These are phyloP conservation scores for Ctenosaura bakeri DNA, from an alignment of 2,797 vertebrate genomes.

Conservation along the genomic window DNA sequence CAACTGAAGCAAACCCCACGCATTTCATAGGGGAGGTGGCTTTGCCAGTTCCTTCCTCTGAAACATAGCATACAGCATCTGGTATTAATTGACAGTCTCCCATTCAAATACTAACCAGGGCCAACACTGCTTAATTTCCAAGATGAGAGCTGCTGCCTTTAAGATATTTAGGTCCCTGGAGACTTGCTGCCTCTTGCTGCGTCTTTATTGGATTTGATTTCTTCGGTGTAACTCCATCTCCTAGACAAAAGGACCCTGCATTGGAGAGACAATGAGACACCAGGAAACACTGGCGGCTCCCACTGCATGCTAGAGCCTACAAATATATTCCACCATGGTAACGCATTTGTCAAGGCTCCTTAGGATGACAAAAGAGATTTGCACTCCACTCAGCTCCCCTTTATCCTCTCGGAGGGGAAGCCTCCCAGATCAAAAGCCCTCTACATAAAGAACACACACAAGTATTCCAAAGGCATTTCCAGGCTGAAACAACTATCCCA, in stretches of 20 bases:
- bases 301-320: constrained; percentile 75
- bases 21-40: too few relatives aligned
- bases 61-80: too few relatives aligned
- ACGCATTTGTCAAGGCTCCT: constrained; percentile 68
- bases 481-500: constrained; percentile 42
- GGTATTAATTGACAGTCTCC: too few relatives aligned
- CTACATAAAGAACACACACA: neutral
- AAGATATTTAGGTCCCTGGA: too few relatives aligned
- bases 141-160: too few relatives aligned
- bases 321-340: constrained; percentile 67
- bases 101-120: too few relatives aligned
- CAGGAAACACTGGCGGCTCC: constrained; percentile 66
- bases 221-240: constrained; percentile 50
- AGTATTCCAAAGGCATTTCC: neutral
- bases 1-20: too few relatives aligned
- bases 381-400: constrained; percentile 51
- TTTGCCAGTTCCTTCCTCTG: too few relatives aligned
- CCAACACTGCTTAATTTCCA: too few relatives aligned
- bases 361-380: constrained; percentile 70
- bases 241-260: constrained; percentile 63
- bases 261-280: constrained; percentile 68
- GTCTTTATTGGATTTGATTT: constrained; percentile 44
- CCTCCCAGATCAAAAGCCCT: constrained; percentile 4
- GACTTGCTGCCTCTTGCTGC: neutral
- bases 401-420: constrained; percentile 24